Conservation (phyloP, 2,888 invertebrate genomes). For the Eupithecia vulgata region DNA sequence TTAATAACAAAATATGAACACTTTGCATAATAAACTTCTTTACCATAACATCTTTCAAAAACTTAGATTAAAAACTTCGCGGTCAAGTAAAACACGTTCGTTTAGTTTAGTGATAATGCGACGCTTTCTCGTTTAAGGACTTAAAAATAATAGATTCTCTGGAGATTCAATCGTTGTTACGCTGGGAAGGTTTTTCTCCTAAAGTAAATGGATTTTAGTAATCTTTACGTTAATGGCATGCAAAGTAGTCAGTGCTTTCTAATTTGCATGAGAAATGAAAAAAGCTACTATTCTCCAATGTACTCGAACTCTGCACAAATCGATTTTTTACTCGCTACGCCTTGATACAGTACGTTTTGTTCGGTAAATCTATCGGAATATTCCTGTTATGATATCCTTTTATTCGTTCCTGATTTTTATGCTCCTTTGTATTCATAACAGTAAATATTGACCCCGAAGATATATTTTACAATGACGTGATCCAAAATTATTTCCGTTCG, state of each 20-base stretch:
- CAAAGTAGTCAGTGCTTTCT: constrained; percentile 17
- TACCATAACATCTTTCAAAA: constrained; percentile 13
- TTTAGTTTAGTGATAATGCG: constrained; percentile 17
- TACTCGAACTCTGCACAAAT: background rate
- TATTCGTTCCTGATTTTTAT: background rate
- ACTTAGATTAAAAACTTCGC: constrained; percentile 30
- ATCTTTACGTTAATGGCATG: constrained; percentile 33
- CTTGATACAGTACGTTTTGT: background rate
- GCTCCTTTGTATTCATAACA: constrained; percentile 6
- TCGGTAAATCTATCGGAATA: background rate
- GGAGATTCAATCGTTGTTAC: constrained; percentile 27
- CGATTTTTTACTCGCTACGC: background rate
- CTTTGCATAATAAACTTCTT: constrained; percentile 27
- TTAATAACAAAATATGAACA: constrained; percentile 29
- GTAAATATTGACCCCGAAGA: constrained; percentile 12
- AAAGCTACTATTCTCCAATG: constrained; percentile 2
- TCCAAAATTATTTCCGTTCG: constrained; percentile 24
- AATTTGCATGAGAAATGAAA: constrained; percentile 8
- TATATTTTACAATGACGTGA: constrained; percentile 17
- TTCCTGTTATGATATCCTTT: background rate
- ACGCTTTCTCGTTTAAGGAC: constrained; percentile 22
- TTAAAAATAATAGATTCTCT: constrained; percentile 31
- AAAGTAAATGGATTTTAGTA: constrained; percentile 31
- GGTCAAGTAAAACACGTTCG: constrained; percentile 26
- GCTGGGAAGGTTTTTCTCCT: constrained; percentile 27